These are phyloP conservation scores for Eubasilissa splendida DNA, from an alignment of 2,888 invertebrate genomes.

Conservation along the genomic window DNA sequence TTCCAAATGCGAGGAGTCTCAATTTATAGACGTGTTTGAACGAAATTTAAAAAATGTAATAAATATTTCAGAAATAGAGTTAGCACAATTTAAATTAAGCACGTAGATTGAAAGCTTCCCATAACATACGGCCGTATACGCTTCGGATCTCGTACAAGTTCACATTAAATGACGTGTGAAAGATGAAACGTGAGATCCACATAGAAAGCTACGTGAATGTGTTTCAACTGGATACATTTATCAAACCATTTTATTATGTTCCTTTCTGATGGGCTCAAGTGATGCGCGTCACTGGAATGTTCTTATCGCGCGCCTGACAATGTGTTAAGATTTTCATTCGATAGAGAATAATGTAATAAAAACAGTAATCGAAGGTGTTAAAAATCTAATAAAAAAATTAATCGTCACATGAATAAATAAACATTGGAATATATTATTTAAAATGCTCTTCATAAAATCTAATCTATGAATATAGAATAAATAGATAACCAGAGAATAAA, in stretches of 20 bases:
- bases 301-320: conserved; percentile 11
- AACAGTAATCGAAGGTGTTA: neutral
- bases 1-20: too few species aligned
- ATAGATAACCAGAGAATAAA: too few species aligned
- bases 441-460: too few species aligned
- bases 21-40: too few species aligned
- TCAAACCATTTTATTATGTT: conserved; percentile 39
- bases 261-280: conserved; percentile 14
- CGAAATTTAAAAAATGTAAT: too few species aligned
- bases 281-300: conserved; percentile 34
- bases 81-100: conserved; percentile 2
- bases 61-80: neutral
- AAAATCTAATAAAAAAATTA: neutral
- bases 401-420: too few species aligned
- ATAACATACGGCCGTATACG: conserved; percentile 36
- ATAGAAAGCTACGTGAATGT: conserved; percentile 5
- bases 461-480: too few species aligned
- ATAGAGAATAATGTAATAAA: neutral
- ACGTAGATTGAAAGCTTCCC: conserved; percentile 21
- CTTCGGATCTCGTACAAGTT: conserved; percentile 25
- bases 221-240: conserved; percentile 38
- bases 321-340: neutral
- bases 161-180: conserved; percentile 53
- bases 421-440: too few species aligned
- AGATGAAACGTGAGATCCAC: conserved; percentile 53